Evolutionary conservation across 2,113 vertebrate genomes (phyloP), one percentile per base, ranked within the genome.

Genomic region (Butorides virescens): DNA sequence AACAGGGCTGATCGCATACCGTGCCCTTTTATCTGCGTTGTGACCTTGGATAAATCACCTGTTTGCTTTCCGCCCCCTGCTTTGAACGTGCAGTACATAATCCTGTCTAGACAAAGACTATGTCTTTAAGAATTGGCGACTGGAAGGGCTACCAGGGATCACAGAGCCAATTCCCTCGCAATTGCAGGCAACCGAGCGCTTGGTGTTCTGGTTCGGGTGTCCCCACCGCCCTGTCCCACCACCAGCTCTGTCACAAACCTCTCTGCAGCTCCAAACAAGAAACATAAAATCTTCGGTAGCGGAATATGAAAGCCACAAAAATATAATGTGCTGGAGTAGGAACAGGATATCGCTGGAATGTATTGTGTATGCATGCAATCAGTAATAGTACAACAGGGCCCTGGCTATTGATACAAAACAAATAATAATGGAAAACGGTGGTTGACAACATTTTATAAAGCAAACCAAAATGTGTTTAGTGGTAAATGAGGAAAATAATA

Each of bases 401-500:
- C 83, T 58, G 92, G 67, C 62, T 96, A 62, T 73, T 89, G 77
- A 82, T 87, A 92, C 63, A 76, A 95, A 93, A 72, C 74, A 93
- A 91, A 82, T 82, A 89, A 66, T 53, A 65, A 80, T 12, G 42
- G 77, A 42, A 84, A 92, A 87, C 23, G 11, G 12, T 72, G 42
- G 44, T 10, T 73, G 82, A 59, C 62, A 85, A 19, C 65, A 55
- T 62, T 76, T 89, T 49, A 81, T 44, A 71, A 67, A 91, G 55
- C 61, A 67, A 82, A 53, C 58, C 34, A 47, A 93, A 87, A 73
- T 36, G 81, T 66, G 72, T 73, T 95, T 59, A 90, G 80, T 42
- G 58, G 49, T 37, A 95, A 84, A 95, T 77, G 78, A 86, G 77
- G 90, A 86, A 94, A 94, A 94, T 88, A 95, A 89, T 74, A 95